phyloP scores from a whole-genome alignment of 2,888 invertebrate species.

The Metalampra italica region DNA sequence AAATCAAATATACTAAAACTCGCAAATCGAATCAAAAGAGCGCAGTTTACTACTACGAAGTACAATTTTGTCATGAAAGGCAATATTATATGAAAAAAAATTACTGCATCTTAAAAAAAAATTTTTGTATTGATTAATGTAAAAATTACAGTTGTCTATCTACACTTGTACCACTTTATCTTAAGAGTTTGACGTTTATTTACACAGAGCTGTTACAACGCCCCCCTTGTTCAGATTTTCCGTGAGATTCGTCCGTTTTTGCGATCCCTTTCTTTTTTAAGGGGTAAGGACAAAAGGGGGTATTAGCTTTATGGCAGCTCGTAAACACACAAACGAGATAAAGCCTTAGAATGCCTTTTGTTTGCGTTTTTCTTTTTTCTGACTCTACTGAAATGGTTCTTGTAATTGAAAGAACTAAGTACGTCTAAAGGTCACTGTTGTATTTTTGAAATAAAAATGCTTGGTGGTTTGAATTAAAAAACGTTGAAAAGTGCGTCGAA shows the following conservation, averaged over 20 bases:
- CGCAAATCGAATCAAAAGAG: too few species aligned
- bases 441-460: too few species aligned
- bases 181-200: background rate
- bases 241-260: constrained; percentile 16
- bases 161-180: background rate
- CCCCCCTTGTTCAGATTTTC: constrained; percentile 9
- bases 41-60: too few species aligned
- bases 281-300: constrained; percentile 48
- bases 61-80: too few species aligned
- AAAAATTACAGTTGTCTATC: too few species aligned
- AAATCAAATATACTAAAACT: too few species aligned
- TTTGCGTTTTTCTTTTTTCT: constrained; percentile 6
- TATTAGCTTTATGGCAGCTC: constrained; percentile 53
- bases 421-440: too few species aligned
- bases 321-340: constrained; percentile 57
- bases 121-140: too few species aligned
- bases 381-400: constrained; percentile 15
- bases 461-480: too few species aligned
- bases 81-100: too few species aligned
- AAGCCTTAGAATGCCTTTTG: constrained; percentile 16
- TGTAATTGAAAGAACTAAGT: constrained; percentile 29
- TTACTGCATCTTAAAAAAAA: too few species aligned
- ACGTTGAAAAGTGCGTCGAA: too few species aligned
- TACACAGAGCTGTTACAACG: constrained; percentile 10
- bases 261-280: constrained; percentile 27